These are phyloP conservation scores for Sarcophaga bullata DNA, from an alignment of 1,140 invertebrate genomes.

Conservation along the genomic window DNA sequence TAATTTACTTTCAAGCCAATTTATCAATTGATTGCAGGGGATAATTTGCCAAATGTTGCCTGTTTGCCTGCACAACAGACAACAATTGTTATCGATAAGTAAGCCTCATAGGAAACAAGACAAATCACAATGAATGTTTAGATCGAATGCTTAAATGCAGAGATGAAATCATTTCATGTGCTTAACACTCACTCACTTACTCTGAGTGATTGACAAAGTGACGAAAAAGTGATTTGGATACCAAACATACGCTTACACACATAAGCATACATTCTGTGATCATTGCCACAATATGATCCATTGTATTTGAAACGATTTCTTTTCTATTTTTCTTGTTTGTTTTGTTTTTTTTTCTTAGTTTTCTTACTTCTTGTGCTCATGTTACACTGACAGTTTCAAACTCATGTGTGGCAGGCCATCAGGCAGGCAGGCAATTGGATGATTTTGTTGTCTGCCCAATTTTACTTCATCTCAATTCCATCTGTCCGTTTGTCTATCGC, in stretches of 20 bases:
- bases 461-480: too few species aligned
- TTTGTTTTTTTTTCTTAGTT: too few species aligned
- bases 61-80: not conserved
- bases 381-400: constrained; percentile 6
- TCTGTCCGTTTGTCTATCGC: too few species aligned
- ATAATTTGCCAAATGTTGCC: constrained; percentile 4
- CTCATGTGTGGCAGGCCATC: too few species aligned
- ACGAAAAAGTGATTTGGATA: constrained; percentile 26
- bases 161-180: constrained; percentile 16
- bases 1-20: too few species aligned
- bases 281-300: constrained; percentile 4
- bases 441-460: too few species aligned
- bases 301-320: not conserved
- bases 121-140: constrained; percentile 2
- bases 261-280: not conserved
- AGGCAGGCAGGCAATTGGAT: too few species aligned
- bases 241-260: not conserved
- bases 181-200: not conserved
- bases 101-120: not conserved
- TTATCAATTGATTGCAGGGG: constrained; percentile 16
- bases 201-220: constrained; percentile 29
- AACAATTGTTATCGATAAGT: not conserved
- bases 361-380: constrained; percentile 3
- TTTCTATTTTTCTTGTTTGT: too few species aligned
- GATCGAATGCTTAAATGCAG: not conserved